phyloP scores from a whole-genome alignment of 2,888 invertebrate genomes.

The Pheosia gnoma region DNA sequence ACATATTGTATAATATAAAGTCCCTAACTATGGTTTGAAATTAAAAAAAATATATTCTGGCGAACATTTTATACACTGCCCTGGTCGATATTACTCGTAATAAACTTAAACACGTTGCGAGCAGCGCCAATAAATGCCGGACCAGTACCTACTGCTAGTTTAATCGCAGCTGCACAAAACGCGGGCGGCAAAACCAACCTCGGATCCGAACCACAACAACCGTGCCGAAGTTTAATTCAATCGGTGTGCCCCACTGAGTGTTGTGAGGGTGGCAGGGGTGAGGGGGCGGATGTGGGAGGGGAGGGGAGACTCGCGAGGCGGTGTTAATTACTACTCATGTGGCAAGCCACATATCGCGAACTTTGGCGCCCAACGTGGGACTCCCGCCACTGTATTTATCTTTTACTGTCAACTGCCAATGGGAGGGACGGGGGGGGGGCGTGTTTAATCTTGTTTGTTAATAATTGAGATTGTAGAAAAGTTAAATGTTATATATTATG shows the following conservation, averaged over 20 bases:
- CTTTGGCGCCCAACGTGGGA: constrained; percentile 74
- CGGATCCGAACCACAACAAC: constrained; percentile 78
- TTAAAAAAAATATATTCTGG: too few species aligned
- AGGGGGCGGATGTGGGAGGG: constrained; percentile 31
- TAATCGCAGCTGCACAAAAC: constrained; percentile 79
- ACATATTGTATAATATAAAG: too few species aligned
- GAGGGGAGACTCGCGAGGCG: constrained; percentile 56
- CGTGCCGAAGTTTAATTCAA: constrained; percentile 83
- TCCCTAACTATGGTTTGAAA: too few species aligned
- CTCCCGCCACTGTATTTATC: constrained; percentile 68
- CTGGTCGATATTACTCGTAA: constrained; percentile 23
- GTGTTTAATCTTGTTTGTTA: constrained; percentile 57
- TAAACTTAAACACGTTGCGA: constrained; percentile 40
- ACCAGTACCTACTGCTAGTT: constrained; percentile 72
- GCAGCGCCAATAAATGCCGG: constrained; percentile 74
- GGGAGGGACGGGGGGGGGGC: constrained; percentile 27
- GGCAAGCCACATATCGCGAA: constrained; percentile 80
- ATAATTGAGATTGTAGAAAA: constrained; percentile 55
- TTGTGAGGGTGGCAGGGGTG: constrained; percentile 27
- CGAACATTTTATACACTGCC: background rate
- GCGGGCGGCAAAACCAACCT: constrained; percentile 77
- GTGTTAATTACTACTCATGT: constrained; percentile 82
- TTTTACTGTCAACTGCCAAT: constrained; percentile 62
- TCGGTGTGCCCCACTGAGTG: constrained; percentile 69
- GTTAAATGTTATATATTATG: constrained; percentile 26